These are phyloP conservation scores for Tricholaema leucomelas DNA, from an alignment of 2,113 vertebrate genomes.

Conservation along the genomic window DNA sequence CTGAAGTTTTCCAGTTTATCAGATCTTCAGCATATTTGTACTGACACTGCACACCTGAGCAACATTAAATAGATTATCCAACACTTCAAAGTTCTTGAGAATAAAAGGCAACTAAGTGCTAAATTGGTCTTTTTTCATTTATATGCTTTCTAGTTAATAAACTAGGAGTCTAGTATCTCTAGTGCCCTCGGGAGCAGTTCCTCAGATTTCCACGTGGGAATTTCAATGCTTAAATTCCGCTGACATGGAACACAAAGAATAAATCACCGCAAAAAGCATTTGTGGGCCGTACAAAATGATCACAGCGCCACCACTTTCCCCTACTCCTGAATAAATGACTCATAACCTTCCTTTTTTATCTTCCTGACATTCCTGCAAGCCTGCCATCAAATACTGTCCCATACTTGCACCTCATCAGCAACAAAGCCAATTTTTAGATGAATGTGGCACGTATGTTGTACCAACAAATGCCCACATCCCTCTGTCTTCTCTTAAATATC, in stretches of 20 bases:
- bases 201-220: not conserved
- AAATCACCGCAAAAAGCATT: not conserved
- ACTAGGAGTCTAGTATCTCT: not conserved
- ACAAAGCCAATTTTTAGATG: not conserved
- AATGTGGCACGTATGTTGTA: not conserved
- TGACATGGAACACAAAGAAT: not conserved
- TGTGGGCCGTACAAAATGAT: not conserved
- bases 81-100: not conserved
- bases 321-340: not conserved
- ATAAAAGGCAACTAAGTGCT: not conserved
- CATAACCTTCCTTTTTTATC: not conserved
- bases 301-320: not conserved
- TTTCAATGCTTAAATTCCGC: not conserved
- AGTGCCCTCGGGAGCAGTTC: not conserved
- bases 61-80: not conserved
- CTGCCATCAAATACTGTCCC: not conserved
- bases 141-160: not conserved
- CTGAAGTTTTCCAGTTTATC: not conserved
- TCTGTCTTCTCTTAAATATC: not conserved
- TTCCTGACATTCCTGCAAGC: not conserved
- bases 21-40: not conserved
- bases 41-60: fast-evolving
- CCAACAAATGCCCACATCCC: not conserved
- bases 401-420: not conserved
- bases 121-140: not conserved